A percentile compares a stretch with the other conserved stretches of the same genome.
phyloP scores from a whole-genome alignment of 64 coral and sea anemone genomes.

The Porites lutea region DNA sequence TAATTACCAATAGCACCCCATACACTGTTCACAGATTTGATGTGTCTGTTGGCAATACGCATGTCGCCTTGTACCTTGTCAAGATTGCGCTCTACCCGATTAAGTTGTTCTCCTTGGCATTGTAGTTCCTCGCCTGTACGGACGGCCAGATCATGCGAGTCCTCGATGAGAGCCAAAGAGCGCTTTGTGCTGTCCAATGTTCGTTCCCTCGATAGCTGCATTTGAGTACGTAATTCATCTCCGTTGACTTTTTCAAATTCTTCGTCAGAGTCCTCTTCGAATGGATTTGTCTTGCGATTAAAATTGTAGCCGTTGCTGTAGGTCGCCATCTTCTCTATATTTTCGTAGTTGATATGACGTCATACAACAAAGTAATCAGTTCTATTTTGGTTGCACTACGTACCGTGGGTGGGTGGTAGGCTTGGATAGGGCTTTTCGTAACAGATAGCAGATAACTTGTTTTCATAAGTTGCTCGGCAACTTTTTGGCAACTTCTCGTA shows the following conservation, averaged over 20 bases:
- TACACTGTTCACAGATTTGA: slow-evolving; percentile 92
- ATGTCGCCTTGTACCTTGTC: slow-evolving; percentile 82
- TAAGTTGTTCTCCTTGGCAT: slow-evolving; percentile 79
- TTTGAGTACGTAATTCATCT: slow-evolving; percentile 74
- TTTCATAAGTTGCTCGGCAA: too few relatives aligned
- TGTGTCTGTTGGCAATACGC: slow-evolving; percentile 88
- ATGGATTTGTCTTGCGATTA: slow-evolving; percentile 77
- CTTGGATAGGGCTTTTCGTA: too few relatives aligned
- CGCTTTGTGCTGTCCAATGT: slow-evolving; percentile 90
- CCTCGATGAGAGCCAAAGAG: slow-evolving; percentile 93
- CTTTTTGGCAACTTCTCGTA: too few relatives aligned
- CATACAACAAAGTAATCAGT: not conserved
- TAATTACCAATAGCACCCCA: slow-evolving; percentile 89
- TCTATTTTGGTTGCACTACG: not conserved
- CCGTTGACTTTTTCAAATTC: slow-evolving; percentile 80
- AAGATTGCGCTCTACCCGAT: slow-evolving; percentile 89
- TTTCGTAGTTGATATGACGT: not conserved
- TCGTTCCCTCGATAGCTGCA: slow-evolving; percentile 64
- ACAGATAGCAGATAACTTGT: too few relatives aligned
- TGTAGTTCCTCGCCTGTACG: slow-evolving; percentile 86
- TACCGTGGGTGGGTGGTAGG: too few relatives aligned
- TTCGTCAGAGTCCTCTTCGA: slow-evolving; percentile 78
- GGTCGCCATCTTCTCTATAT: slow-evolving; percentile 74
- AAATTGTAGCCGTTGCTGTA: slow-evolving; percentile 58
- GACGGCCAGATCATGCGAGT: slow-evolving; percentile 87